Percentiles rank a stretch among this genome's conserved stretches.
Conservation (phyloP, 2,888 invertebrate species). For the Leptopilina syphax region DNA sequence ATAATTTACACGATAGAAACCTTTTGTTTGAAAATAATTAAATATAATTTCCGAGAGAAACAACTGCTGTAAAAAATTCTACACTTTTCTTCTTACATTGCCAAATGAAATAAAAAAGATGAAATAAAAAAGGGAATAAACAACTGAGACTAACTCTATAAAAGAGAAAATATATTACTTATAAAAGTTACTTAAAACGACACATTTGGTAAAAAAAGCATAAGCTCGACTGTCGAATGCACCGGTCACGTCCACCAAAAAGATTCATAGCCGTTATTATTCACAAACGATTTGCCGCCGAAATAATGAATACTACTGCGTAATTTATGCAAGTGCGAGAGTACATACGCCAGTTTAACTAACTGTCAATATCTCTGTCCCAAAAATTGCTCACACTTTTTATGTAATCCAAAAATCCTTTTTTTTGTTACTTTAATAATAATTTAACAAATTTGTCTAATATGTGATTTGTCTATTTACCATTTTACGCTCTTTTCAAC, state of each 20-base stretch:
- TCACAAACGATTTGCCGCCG: conserved; percentile 67
- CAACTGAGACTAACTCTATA: background rate
- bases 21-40: background rate
- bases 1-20: background rate
- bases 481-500: too few species aligned
- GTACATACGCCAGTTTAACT: background rate
- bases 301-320: conserved; percentile 64
- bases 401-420: too few species aligned
- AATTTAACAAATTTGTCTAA: too few species aligned
- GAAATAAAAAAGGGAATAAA: background rate
- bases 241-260: conserved; percentile 33
- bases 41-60: background rate
- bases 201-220: conserved; percentile 17
- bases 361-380: background rate
- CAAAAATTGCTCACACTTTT: too few species aligned
- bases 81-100: background rate
- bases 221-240: conserved; percentile 29
- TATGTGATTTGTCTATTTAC: too few species aligned
- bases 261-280: conserved; percentile 66
- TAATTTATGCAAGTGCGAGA: conserved; percentile 52
- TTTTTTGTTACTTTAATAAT: too few species aligned
- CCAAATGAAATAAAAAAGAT: too few species aligned
- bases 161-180: conserved; percentile 20
- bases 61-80: conserved; percentile 1
- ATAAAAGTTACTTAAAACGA: conserved; percentile 9